A percentile compares a stretch with the other conserved stretches of the same genome.
Evolutionary conservation across 2,888 invertebrate genomes (phyloP).

Genomic region (Tanaodytes sp.): DNA sequence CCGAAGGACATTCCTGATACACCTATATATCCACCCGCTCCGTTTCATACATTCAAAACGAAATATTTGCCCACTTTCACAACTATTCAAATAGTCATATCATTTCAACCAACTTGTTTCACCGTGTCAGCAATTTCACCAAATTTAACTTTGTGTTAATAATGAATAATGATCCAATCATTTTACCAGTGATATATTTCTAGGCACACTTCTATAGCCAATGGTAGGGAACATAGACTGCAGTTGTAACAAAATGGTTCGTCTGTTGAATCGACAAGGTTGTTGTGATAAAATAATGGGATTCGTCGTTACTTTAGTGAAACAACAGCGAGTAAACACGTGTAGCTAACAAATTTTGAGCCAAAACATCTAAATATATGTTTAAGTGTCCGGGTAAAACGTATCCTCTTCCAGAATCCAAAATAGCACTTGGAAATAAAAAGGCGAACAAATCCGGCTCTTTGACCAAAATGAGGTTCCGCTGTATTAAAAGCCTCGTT

Average conservation of each 20-base stretch:
- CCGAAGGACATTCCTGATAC: slow-evolving; percentile 46
- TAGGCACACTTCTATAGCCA: no score
- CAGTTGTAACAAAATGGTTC: no score
- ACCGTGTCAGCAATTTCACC: no score
- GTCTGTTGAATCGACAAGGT: slow-evolving; percentile 28
- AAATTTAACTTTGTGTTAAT: no score
- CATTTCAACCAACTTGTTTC: no score
- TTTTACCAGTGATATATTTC: no score
- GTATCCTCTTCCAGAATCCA: slow-evolving; percentile 31
- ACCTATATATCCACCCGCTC: no score
- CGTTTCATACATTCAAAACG: no score
- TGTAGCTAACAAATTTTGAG: slow-evolving; percentile 40
- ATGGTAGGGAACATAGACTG: no score
- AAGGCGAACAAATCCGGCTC: slow-evolving; percentile 12
- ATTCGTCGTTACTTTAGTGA: slow-evolving; percentile 35
- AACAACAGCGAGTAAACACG: slow-evolving; percentile 34
- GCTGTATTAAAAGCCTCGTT: slow-evolving; percentile 5
- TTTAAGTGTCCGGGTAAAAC: slow-evolving; percentile 29
- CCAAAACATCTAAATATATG: slow-evolving; percentile 49
- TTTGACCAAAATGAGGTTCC: slow-evolving; percentile 13
- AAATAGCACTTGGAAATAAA: slow-evolving; percentile 28
- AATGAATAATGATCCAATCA: no score
- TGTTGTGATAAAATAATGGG: slow-evolving; percentile 29
- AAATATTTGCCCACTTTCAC: no score
- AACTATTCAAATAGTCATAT: no score